Percentiles rank a stretch among this genome's conserved stretches.
Conservation (phyloP, 2,797 vertebrate genomes). For the Manis pentadactyla region DNA sequence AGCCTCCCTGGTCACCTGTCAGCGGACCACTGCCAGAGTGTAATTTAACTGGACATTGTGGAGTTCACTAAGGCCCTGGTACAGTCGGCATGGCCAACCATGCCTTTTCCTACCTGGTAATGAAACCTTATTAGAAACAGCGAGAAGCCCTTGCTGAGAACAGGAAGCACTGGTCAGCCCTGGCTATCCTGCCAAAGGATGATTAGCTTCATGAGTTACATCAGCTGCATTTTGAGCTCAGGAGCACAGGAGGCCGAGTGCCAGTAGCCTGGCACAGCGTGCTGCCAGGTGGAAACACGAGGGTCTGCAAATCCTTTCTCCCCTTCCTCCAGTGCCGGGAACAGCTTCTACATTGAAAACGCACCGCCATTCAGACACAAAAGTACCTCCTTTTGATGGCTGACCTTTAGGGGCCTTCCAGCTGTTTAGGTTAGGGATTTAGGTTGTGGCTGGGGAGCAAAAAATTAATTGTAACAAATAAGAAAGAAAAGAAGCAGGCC, state of each 20-base stretch:
- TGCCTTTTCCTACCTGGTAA: slow-evolving; percentile 74
- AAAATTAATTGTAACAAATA: slow-evolving; percentile 11
- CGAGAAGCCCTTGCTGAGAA: slow-evolving; percentile 39
- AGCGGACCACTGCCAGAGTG: neutral
- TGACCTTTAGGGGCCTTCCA: neutral
- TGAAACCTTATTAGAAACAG: slow-evolving; percentile 75
- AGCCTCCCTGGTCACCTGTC: slow-evolving; percentile 47
- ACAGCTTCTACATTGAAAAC: neutral
- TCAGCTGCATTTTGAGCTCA: slow-evolving; percentile 61
- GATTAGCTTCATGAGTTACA: slow-evolving; percentile 60
- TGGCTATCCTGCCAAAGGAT: slow-evolving; percentile 34
- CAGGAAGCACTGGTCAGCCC: neutral
- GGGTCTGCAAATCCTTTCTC: neutral
- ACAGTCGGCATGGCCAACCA: neutral
- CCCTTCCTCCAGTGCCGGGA: neutral
- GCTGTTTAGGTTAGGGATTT: slow-evolving; percentile 46
- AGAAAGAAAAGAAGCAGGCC: slow-evolving; percentile 27
- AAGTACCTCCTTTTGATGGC: neutral
- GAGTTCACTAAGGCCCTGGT: slow-evolving; percentile 45
- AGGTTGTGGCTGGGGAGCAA: neutral
- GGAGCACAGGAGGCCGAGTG: neutral
- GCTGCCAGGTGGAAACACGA: neutral
- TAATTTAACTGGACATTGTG: slow-evolving; percentile 59
- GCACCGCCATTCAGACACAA: neutral
- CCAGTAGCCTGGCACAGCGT: fast-evolving